Percentiles rank a stretch among this genome's conserved stretches.
Evolutionary conservation across 2,113 vertebrate species (phyloP).

Genomic region (Elachura formosa): DNA sequence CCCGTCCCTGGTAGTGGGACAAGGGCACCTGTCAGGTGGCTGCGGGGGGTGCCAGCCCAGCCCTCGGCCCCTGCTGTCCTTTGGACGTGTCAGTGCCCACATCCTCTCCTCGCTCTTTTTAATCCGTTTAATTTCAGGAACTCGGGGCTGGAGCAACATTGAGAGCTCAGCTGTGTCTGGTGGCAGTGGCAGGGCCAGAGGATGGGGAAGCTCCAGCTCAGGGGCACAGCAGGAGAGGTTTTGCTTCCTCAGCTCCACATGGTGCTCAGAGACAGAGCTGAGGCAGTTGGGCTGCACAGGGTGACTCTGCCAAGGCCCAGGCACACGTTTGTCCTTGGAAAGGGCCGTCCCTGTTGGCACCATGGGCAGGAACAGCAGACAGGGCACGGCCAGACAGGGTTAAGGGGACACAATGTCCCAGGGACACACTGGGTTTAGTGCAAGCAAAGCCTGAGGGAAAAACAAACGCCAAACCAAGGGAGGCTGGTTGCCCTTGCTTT

Average conservation of each 20-base stretch:
- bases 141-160: neutral
- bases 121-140: neutral
- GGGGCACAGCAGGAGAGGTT: neutral
- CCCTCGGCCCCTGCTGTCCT: neutral
- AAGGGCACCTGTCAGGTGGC: neutral
- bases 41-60: neutral
- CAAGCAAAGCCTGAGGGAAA: neutral
- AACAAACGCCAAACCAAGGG: neutral
- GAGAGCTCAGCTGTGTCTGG: fast-evolving
- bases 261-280: neutral
- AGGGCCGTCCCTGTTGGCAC: fast-evolving
- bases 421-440: neutral
- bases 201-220: neutral
- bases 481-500: neutral
- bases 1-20: neutral
- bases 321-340: neutral
- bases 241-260: neutral
- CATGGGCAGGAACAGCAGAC: fast-evolving
- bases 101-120: neutral
- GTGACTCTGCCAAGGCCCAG: neutral
- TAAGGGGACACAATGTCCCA: neutral
- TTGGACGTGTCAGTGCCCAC: neutral
- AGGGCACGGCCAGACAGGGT: neutral
- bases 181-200: neutral
- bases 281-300: fast-evolving